Evolutionary conservation across 2,113 vertebrate species (phyloP), one percentile per base, ranked within the genome.

Genomic region (Mustela nigripes): DNA sequence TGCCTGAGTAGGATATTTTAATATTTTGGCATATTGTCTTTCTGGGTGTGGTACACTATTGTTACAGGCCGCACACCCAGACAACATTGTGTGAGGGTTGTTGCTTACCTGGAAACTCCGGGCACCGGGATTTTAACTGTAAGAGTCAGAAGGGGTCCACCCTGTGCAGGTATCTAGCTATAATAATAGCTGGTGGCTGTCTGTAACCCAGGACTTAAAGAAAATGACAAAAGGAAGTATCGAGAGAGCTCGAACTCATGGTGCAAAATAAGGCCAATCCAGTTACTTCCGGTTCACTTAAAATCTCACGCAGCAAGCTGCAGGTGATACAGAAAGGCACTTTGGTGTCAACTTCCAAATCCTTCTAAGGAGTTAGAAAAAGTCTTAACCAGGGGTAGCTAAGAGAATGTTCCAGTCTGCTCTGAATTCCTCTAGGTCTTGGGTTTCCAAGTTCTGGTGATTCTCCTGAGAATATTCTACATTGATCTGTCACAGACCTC

Each of bases 41-140:
- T 96, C 96, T 89, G 97, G 98, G 98, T 89, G 97, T 97, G 98
- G 97, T 56, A 19, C 7, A 4, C n/a, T 85, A 85, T 97, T 98
- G 90, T 97, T 97, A 84, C 39, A 92, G 60, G 71, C 88, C 0
- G 39, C 95, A 97, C 92, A 97, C 92, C 93, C 94, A 95, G 95
- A 48, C 80, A 84, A 67, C 93, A 85, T 81, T 95, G 91, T 95
- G 2, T 42, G 91, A 95, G 33, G 56, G 42, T 60, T 90, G 36
- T 71, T 94, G 95, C 96, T 92, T 94, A 97, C 97, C 97, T 97
- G 94, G 96, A 94, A 96, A 95, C 76, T 85, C 94, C 0, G 0
- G 79, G 92, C 86, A 83, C 90, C 1, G 1, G 26, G 74, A 90
- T 87, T 96, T 83, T 92, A 93, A 80, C 89, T 93, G 89, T 62